Conservation (phyloP, 2,888 invertebrate species). For the Drosophila limbata region DNA sequence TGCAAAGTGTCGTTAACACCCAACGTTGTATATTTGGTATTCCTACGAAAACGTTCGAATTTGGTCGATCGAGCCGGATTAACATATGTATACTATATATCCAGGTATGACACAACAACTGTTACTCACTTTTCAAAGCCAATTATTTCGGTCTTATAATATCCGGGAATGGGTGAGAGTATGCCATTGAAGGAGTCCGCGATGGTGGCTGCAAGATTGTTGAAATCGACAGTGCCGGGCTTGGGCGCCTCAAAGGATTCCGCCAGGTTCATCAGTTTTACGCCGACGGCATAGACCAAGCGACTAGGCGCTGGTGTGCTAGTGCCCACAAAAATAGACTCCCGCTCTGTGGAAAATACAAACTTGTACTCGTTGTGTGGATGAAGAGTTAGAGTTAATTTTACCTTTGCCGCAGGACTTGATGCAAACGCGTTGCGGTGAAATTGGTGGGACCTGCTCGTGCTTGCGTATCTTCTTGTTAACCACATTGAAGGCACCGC, state of each 20-base stretch:
- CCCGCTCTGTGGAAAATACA: slow-evolving; percentile 70
- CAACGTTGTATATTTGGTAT: too few relatives aligned
- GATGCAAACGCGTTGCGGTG: slow-evolving; percentile 92
- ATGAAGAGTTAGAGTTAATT: background rate
- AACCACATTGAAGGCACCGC: slow-evolving; percentile 92
- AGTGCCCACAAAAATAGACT: slow-evolving; percentile 84
- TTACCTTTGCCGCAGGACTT: slow-evolving; percentile 91
- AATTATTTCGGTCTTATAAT: slow-evolving; percentile 89
- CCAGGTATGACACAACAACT: background rate
- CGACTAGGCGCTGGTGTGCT: slow-evolving; percentile 89
- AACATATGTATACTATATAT: too few relatives aligned
- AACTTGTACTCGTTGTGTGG: background rate
- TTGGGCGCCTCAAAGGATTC: slow-evolving; percentile 91
- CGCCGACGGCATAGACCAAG: slow-evolving; percentile 89
- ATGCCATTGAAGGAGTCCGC: slow-evolving; percentile 88
- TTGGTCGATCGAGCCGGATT: too few relatives aligned
- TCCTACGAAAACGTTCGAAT: too few relatives aligned
- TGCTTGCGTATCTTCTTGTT: slow-evolving; percentile 95
- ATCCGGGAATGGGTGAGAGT: slow-evolving; percentile 89
- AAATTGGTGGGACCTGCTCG: slow-evolving; percentile 89
- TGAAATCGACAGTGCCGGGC: slow-evolving; percentile 90
- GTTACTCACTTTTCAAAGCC: slow-evolving; percentile 89
- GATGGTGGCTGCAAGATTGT: slow-evolving; percentile 89
- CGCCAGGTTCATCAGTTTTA: slow-evolving; percentile 91
- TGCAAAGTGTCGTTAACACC: too few relatives aligned